A percentile compares a stretch with the other conserved stretches of the same genome.
Evolutionary conservation across 2,797 vertebrate species (phyloP).

Genomic region (Meda fulgida): DNA sequence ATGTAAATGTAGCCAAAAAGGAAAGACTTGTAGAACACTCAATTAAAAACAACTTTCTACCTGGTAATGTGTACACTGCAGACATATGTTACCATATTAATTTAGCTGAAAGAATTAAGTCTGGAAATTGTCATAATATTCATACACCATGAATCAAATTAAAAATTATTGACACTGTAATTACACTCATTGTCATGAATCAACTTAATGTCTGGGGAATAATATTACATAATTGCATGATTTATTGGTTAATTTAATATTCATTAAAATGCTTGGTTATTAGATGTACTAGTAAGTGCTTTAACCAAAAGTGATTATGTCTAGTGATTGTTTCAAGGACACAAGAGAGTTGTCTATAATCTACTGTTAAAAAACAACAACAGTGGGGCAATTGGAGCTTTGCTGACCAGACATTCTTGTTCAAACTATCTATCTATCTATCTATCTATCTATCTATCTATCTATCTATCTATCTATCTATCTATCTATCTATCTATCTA

Average conservation of each 20-base stretch:
- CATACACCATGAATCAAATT: constrained; percentile 39
- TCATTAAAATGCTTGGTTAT: not conserved
- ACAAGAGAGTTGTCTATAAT: not conserved
- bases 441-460: not conserved
- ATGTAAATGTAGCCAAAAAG: constrained; percentile 50
- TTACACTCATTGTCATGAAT: not conserved
- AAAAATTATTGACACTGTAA: constrained; percentile 44
- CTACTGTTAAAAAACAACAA: not conserved
- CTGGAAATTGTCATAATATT: constrained; percentile 45
- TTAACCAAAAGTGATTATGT: not conserved
- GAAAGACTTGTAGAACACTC: constrained; percentile 47
- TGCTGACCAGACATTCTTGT: not conserved
- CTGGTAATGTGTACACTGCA: constrained; percentile 35
- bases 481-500: not conserved
- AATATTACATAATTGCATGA: not conserved
- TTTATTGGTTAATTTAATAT: not conserved
- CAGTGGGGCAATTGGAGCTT: not conserved
- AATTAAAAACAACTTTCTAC: constrained; percentile 51
- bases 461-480: not conserved
- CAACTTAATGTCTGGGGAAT: not conserved
- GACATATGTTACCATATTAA: constrained; percentile 27
- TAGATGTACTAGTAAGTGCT: not conserved
- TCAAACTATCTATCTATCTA: not conserved
- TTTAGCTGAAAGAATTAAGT: constrained; percentile 31
- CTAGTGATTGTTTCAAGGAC: not conserved